Percentiles rank a stretch among this genome's conserved stretches.
Conservation (phyloP, 2,113 vertebrate species). For the Cheilinus undulatus region DNA sequence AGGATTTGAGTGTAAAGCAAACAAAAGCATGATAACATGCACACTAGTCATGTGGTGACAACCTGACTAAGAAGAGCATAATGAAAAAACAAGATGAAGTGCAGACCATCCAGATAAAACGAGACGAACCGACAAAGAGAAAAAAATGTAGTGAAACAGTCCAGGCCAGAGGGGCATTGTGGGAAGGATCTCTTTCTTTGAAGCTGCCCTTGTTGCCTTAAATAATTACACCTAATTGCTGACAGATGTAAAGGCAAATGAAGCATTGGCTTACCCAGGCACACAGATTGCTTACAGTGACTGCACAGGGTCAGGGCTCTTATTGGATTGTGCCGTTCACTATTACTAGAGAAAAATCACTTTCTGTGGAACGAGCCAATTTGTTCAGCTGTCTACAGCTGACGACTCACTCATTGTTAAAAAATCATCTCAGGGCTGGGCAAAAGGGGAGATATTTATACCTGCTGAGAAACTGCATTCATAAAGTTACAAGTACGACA, state of each 20-base stretch:
- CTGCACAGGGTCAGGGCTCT: conserved; percentile 33
- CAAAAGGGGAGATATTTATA: not conserved
- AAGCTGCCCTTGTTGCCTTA: conserved; percentile 52
- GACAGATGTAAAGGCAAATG: conserved; percentile 73
- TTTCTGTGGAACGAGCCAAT: conserved; percentile 6
- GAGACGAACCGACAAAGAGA: conserved; percentile 35
- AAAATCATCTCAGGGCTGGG: not conserved
- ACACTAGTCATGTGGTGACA: conserved; percentile 15
- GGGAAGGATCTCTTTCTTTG: conserved; percentile 53
- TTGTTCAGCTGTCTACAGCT: conserved; percentile 18
- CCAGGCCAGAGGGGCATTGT: conserved; percentile 32
- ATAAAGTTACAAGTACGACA: no score
- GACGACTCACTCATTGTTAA: not conserved
- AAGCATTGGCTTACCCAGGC: conserved; percentile 48
- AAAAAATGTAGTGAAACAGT: conserved; percentile 60
- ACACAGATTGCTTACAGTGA: conserved; percentile 26
- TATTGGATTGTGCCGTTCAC: conserved; percentile 29
- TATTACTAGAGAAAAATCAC: conserved; percentile 16
- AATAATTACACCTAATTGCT: conserved; percentile 72
- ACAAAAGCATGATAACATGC: conserved; percentile 16
- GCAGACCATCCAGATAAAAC: conserved; percentile 26
- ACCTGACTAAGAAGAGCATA: conserved; percentile 37
- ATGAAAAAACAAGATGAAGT: conserved; percentile 16
- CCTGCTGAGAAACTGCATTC: no score
- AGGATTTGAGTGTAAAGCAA: conserved; percentile 7